phyloP scores from a whole-genome alignment of 2,797 vertebrate species.

The Sebastes matsubarae region DNA sequence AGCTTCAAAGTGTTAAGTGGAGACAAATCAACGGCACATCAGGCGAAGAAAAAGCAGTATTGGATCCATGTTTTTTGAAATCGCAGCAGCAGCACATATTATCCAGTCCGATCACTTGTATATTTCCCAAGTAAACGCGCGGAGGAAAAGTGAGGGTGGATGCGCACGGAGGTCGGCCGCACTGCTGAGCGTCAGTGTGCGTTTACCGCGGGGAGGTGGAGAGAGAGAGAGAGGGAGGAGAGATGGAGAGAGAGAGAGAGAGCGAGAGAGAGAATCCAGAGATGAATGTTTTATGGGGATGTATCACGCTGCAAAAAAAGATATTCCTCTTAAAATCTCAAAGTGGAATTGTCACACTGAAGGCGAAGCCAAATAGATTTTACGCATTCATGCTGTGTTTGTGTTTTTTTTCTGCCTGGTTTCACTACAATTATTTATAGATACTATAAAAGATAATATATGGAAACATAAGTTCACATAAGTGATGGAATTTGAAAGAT shows the following conservation, averaged over 20 bases:
- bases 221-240: slow-evolving; percentile 60
- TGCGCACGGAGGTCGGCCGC: slow-evolving; percentile 67
- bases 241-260: slow-evolving; percentile 53
- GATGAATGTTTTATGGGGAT: slow-evolving; percentile 84
- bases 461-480: neutral
- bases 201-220: slow-evolving; percentile 58
- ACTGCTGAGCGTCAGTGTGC: slow-evolving; percentile 68
- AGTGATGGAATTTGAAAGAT: slow-evolving; percentile 3
- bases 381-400: neutral
- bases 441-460: neutral
- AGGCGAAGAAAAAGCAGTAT: slow-evolving; percentile 36
- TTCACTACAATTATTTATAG: slow-evolving; percentile 17
- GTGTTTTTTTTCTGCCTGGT: neutral
- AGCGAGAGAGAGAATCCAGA: slow-evolving; percentile 39
- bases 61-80: slow-evolving; percentile 69
- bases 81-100: slow-evolving; percentile 53
- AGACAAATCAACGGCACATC: slow-evolving; percentile 45
- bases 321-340: slow-evolving; percentile 16
- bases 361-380: neutral
- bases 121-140: slow-evolving; percentile 61
- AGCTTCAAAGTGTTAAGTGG: slow-evolving; percentile 59
- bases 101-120: slow-evolving; percentile 55
- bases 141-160: slow-evolving; percentile 52
- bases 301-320: slow-evolving; percentile 65
- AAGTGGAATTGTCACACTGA: neutral